Conservation (phyloP, 2,113 vertebrate species). For the Channa argus region DNA sequence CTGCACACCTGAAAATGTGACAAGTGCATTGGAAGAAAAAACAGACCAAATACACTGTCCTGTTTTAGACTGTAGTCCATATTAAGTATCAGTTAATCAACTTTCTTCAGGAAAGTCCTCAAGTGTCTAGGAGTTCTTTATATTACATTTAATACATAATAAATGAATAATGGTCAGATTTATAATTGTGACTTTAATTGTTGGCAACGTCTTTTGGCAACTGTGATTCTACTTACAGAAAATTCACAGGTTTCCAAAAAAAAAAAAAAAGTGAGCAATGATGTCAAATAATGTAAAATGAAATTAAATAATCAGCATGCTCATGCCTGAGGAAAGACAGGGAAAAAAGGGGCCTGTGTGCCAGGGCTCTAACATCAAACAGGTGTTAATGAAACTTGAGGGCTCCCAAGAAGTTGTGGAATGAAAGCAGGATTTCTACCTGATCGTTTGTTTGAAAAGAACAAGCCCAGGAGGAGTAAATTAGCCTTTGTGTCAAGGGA, state of each 20-base stretch:
- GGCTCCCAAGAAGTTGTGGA: conserved; percentile 15
- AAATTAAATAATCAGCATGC: background rate
- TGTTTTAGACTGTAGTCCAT: no score
- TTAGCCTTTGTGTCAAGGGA: conserved; percentile 35
- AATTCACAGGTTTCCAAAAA: background rate
- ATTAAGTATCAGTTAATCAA: no score
- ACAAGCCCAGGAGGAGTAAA: conserved; percentile 42
- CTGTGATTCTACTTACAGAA: background rate
- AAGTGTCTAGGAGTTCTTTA: background rate
- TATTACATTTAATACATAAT: background rate
- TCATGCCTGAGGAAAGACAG: conserved; percentile 3
- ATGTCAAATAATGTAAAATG: background rate
- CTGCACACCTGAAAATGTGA: no score
- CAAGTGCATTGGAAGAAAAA: no score
- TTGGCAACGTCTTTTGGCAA: background rate
- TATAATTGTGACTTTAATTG: background rate
- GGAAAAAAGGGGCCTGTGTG: background rate
- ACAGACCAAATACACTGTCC: no score
- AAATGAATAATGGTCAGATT: background rate
- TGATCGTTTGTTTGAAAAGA: conserved; percentile 34
- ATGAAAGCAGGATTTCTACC: conserved; percentile 25
- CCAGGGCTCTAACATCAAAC: conserved; percentile 28
- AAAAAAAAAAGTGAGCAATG: background rate
- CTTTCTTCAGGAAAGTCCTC: no score
- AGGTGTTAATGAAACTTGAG: conserved; percentile 4